Base-by-base conservation (phyloP, 2,113 vertebrate species). In the Oophaga pumilio region DNA sequence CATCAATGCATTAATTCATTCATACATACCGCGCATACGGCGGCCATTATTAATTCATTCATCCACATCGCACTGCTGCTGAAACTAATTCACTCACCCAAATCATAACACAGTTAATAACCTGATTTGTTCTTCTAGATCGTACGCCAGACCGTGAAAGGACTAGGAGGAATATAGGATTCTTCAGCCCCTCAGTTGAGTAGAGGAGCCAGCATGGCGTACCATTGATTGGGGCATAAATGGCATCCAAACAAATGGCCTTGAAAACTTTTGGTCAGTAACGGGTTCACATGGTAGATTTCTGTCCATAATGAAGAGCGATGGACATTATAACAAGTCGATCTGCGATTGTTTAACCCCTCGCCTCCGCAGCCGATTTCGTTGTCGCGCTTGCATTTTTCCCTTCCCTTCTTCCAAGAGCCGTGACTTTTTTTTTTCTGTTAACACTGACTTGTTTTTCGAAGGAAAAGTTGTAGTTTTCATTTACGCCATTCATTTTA, bases 1-100 rank as follows among this genome's bases (percentile, higher is more conserved):
- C 59, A 68, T 68, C 62, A 53, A 83, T 68, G 6, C 43, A 50
- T 83, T 69, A 83, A 83, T 68, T 6, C 62, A 49, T 53, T 69
- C 49, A 53, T 69, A n/a, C 59, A 49, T 68, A 53, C 22, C 14
- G 18, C 69, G 79, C 79, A 60, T 81, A 43, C 28, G 18, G 57
- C 8, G 26, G 6, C 79, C 11, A 82, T 64, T 68, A 66, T 82
- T 82, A 66, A 82, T 82, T 82, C 62, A 82, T 82, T 52, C 80
- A 68, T n/a, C 79, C 60, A 13, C 43, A 64, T 66, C 80, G 60
- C 77, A 60, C 80, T 13, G 60, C 60, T 24, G 26, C 80, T 82
- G 43, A 50, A 82, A 43, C 60, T 15, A 64, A 82, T 82, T 60
- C 79, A 82, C 59, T 82, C 60, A 82, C 59, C 43, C 64, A 66